These are phyloP conservation scores for Pygmarrhopalites habei DNA, from an alignment of 1,140 invertebrate genomes.

Conservation along the genomic window DNA sequence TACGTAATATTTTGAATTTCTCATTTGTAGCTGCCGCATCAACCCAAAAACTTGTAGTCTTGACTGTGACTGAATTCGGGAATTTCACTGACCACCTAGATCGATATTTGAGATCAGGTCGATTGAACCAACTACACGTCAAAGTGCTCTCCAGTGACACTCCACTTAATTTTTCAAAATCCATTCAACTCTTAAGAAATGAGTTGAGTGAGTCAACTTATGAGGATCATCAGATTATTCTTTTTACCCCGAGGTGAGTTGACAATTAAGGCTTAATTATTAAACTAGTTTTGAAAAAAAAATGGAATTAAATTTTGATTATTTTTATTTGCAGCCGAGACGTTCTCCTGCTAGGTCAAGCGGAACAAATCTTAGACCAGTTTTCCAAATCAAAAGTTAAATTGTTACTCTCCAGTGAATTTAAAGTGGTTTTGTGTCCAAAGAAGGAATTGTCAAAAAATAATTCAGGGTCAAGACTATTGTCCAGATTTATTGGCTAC, in stretches of 20 bases:
- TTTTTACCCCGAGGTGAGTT: constrained; percentile 85
- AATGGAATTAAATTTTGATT: neutral
- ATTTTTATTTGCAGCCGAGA: constrained; percentile 71
- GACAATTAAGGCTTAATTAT: too few relatives aligned
- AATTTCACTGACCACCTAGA: constrained; percentile 85
- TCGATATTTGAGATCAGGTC: constrained; percentile 71
- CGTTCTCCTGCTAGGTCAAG: constrained; percentile 67
- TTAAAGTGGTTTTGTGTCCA: constrained; percentile 88
- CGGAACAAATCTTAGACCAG: constrained; percentile 64
- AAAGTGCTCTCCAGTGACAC: constrained; percentile 73
- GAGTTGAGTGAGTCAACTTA: constrained; percentile 56
- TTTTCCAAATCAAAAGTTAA: constrained; percentile 68
- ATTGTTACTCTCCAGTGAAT: constrained; percentile 86
- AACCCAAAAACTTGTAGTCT: constrained; percentile 60
- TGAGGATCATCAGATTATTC: constrained; percentile 55
- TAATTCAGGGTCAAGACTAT: constrained; percentile 63
- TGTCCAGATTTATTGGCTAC: constrained; percentile 75
- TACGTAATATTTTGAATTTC: too few relatives aligned
- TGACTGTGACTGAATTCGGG: constrained; percentile 84
- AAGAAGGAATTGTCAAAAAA: constrained; percentile 59
- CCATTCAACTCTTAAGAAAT: constrained; percentile 75
- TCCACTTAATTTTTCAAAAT: constrained; percentile 86
- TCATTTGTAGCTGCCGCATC: too few relatives aligned
- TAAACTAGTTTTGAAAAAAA: too few relatives aligned
- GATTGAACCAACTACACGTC: constrained; percentile 63